Conservation (phyloP, 2,113 vertebrate species). For the Butastur rufipennis region DNA sequence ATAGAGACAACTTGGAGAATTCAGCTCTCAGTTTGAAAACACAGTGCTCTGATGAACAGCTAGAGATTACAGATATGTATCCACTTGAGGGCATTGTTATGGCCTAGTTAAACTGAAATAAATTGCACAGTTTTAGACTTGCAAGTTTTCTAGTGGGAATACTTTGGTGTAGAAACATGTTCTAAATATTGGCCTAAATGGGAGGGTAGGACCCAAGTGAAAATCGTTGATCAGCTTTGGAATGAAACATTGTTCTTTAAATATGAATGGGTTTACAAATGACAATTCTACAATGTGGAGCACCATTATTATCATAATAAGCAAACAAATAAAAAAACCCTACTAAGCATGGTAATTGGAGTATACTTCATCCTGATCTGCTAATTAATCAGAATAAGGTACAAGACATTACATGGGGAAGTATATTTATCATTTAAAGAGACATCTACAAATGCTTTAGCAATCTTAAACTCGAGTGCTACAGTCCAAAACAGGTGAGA, state of each 20-base stretch:
- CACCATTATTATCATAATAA: not conserved
- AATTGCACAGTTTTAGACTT: slow-evolving; percentile 45
- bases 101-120: slow-evolving; percentile 56
- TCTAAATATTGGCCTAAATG: slow-evolving; percentile 54
- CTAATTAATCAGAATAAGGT: not conserved
- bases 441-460: not conserved
- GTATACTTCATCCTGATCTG: not conserved
- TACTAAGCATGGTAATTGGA: not conserved
- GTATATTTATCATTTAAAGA: not conserved
- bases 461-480: not conserved
- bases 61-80: slow-evolving; percentile 45
- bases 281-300: not conserved
- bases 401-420: not conserved
- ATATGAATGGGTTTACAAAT: slow-evolving; percentile 41
- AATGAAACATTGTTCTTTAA: slow-evolving; percentile 52
- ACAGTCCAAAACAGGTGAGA: not conserved
- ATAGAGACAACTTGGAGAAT: not conserved
- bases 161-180: slow-evolving; percentile 27
- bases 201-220: slow-evolving; percentile 9
- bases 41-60: not conserved
- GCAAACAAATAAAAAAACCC: not conserved
- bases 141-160: slow-evolving; percentile 50
- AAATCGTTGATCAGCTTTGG: slow-evolving; percentile 43
- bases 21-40: not conserved
- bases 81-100: slow-evolving; percentile 47